Conservation (phyloP, 2,113 vertebrate genomes). For the Procavia capensis region DNA sequence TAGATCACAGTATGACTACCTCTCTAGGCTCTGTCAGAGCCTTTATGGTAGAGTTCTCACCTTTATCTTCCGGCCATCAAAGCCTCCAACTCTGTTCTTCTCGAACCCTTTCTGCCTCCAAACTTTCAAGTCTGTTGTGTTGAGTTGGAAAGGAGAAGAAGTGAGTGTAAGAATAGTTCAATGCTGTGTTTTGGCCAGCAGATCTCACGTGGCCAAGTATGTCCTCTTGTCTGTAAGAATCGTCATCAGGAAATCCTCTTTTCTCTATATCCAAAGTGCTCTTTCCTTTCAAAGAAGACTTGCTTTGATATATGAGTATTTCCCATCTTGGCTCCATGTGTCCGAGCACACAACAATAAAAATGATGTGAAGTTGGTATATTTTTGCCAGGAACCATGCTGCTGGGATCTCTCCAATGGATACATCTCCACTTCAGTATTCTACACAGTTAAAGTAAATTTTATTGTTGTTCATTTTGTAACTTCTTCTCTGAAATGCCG, state of each 20-base stretch:
- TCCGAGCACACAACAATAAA: not conserved
- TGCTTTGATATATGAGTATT: not conserved
- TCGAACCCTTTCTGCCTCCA: not conserved
- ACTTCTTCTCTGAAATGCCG: not conserved
- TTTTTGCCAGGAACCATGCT: not conserved
- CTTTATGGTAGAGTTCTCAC: not conserved
- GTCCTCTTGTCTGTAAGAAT: not conserved
- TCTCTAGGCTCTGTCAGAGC: accelerated
- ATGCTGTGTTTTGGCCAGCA: not conserved
- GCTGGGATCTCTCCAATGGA: not conserved
- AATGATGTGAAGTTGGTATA: not conserved
- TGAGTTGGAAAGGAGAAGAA: not conserved
- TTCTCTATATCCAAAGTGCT: not conserved
- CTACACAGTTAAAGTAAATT: not conserved
- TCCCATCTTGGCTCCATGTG: not conserved
- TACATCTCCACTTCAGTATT: not conserved
- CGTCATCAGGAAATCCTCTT: not conserved
- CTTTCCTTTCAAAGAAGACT: not conserved
- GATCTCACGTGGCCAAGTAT: not conserved
- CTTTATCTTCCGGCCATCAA: not conserved
- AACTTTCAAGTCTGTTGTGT: not conserved
- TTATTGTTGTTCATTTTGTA: not conserved
- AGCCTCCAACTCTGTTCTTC: accelerated
- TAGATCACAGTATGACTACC: not conserved
- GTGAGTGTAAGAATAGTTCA: not conserved